Evolutionary conservation across 2,888 invertebrate genomes (phyloP), one percentile per base, ranked within the genome.

Genomic region (Merodon equestris): DNA sequence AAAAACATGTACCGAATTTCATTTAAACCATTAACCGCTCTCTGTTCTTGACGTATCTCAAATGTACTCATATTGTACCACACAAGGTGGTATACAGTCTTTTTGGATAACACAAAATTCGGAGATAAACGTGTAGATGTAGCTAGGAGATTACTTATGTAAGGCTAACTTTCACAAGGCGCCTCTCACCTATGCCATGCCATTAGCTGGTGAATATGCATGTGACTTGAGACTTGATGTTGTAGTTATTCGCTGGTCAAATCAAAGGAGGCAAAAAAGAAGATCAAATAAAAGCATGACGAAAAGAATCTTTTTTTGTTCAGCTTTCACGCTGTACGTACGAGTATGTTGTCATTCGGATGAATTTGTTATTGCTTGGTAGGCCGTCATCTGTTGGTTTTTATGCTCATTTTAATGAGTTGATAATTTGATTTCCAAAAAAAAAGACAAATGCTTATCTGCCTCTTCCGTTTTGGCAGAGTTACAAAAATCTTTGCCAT

Each of bases 401-500:
- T 66, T 67, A 40, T 44, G n/a, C 15, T 66, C 40, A 56, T 61
- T 44, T 15, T 73, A 77, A 58, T 73, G 67, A 77, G 34, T 63
- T 54, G 73, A 77, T 72, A 40, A 77, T 77, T 77, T 72, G 64
- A 73, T 73, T 77, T 68, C 9, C 19, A n/a, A n/a, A n/a, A n/a
- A 36, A 50, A 51, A 56, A 27, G 45, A 61, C 44, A 27, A 27
- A 42, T 10, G 42, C 42, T 57, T 45, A 36, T 27, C 27, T 15
- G 36, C 44, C 38, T 9, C 12, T 53, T 50, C 19, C 51, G 64
- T 66, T 76, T 71, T 61, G 77, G 77, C 73, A 73, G 48, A 42
- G 67, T 54, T 58, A 63, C 77, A 77, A 73, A 73, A 73, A 73
- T 67, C 40, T 71, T 60, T 50, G 27, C 54, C 60, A n/a, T 40